A percentile compares a stretch with the other conserved stretches of the same genome.
phyloP scores from a whole-genome alignment of 2,888 invertebrate genomes.

The Sepiola atlantica region DNA sequence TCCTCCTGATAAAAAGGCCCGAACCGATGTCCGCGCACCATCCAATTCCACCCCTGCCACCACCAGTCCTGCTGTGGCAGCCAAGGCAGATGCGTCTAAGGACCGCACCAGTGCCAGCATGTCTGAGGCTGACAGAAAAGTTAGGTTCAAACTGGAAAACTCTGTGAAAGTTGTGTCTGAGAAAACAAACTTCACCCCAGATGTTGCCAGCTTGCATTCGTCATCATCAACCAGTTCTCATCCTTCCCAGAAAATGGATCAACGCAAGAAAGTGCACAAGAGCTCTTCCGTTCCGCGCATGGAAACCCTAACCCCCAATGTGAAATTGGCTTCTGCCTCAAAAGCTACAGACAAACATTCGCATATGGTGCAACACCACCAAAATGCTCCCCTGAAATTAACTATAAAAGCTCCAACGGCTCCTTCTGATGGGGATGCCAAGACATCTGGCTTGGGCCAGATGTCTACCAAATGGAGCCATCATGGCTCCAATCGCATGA shows the following conservation, averaged over 20 bases:
- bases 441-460: slow-evolving; percentile 43
- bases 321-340: background rate
- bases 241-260: slow-evolving; percentile 41
- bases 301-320: background rate
- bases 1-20: slow-evolving; percentile 8
- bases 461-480: slow-evolving; percentile 49
- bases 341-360: slow-evolving; percentile 34
- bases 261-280: slow-evolving; percentile 49
- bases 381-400: slow-evolving; percentile 59
- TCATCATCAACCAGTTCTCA: background rate
- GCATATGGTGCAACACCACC: slow-evolving; percentile 44
- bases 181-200: slow-evolving; percentile 33
- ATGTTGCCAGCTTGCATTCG: background rate
- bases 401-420: slow-evolving; percentile 56
- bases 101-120: background rate
- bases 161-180: slow-evolving; percentile 5
- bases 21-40: background rate
- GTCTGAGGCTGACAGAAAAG: slow-evolving; percentile 5
- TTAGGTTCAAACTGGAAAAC: slow-evolving; percentile 33
- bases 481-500: slow-evolving; percentile 37
- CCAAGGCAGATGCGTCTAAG: background rate
- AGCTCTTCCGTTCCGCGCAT: slow-evolving; percentile 39
- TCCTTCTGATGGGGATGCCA: slow-evolving; percentile 42
- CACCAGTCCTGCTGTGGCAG: background rate
- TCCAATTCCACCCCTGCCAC: background rate